Percentiles rank a stretch among this genome's conserved stretches.
phyloP scores from a whole-genome alignment of 2,113 vertebrate genomes.

The Thymallus thymallus region DNA sequence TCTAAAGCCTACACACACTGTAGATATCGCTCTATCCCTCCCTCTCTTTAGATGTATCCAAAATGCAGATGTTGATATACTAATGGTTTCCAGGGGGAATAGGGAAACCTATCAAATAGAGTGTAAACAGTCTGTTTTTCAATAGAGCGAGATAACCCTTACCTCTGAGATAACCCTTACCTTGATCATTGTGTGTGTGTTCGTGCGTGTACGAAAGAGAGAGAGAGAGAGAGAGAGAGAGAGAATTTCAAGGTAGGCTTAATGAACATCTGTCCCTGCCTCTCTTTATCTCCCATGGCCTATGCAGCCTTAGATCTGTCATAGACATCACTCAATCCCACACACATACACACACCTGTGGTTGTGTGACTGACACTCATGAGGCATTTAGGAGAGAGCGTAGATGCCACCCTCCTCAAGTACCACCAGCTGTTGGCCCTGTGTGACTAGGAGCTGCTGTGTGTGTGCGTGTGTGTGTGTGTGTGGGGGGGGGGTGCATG shows the following conservation, averaged over 20 bases:
- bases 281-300: conserved; percentile 11
- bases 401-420: not conserved
- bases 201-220: not conserved
- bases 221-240: too few species aligned
- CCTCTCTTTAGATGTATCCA: too few species aligned
- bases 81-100: too few species aligned
- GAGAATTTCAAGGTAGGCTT: not conserved
- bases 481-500: too few species aligned
- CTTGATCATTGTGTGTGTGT: not conserved
- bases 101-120: too few species aligned
- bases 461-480: conserved; percentile 1
- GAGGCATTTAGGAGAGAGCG: not conserved
- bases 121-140: not conserved
- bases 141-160: not conserved
- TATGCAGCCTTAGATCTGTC: not conserved
- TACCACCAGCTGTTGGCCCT: conserved; percentile 6
- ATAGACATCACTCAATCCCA: not conserved
- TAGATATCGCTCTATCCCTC: too few species aligned
- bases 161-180: not conserved
- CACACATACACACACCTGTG: too few species aligned
- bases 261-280: conserved; percentile 29
- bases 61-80: too few species aligned
- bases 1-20: too few species aligned
- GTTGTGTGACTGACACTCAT: too few species aligned
- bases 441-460: not conserved